phyloP scores from a whole-genome alignment of 2,888 invertebrate genomes.

The Perizoma flavofasciatum region DNA sequence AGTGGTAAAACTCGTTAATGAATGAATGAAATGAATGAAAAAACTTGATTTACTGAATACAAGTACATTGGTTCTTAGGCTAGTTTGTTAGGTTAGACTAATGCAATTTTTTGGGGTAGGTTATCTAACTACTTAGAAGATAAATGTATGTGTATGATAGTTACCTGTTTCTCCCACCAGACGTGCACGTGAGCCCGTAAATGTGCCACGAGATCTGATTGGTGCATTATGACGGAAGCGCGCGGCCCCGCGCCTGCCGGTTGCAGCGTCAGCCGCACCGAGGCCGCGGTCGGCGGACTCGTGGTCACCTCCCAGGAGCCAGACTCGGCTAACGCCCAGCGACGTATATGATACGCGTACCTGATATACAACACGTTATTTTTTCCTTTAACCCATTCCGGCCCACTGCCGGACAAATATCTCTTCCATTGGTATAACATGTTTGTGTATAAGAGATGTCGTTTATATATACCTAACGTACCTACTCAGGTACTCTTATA shows the following conservation, averaged over 20 bases:
- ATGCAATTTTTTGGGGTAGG: too few relatives aligned
- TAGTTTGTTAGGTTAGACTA: too few relatives aligned
- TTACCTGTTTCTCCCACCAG: constrained; percentile 92
- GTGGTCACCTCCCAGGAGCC: constrained; percentile 90
- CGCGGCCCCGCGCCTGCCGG: constrained; percentile 95
- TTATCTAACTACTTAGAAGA: too few relatives aligned
- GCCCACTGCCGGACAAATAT: too few relatives aligned
- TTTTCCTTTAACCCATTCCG: neutral
- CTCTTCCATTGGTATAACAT: too few relatives aligned
- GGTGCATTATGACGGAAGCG: constrained; percentile 91
- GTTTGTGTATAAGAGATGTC: too few relatives aligned
- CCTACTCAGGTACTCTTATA: too few relatives aligned
- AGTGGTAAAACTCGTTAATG: too few relatives aligned
- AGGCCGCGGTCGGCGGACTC: constrained; percentile 47
- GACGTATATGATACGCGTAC: constrained; percentile 94
- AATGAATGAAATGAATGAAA: too few relatives aligned
- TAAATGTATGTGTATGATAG: neutral
- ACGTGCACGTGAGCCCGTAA: constrained; percentile 96
- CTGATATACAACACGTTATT: constrained; percentile 57
- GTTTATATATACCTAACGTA: too few relatives aligned
- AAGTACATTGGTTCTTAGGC: too few relatives aligned
- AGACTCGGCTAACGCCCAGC: constrained; percentile 94
- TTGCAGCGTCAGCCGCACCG: constrained; percentile 91
- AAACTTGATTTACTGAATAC: too few relatives aligned
- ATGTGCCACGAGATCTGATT: constrained; percentile 95